Base-by-base conservation (phyloP, 2,113 vertebrate genomes). In the Dasyornis broadbenti region DNA sequence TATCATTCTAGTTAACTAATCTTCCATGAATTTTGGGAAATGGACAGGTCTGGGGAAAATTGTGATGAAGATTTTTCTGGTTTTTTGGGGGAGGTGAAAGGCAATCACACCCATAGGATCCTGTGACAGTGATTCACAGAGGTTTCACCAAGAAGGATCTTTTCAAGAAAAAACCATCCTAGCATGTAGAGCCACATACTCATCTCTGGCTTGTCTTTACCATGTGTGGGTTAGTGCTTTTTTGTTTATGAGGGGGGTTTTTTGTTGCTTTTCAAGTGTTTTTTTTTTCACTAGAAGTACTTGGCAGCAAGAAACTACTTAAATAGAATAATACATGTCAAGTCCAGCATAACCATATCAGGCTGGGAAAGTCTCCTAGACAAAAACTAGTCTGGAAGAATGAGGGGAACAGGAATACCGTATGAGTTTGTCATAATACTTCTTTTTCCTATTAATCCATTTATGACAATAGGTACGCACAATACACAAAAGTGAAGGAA, bases 161-260 rank as follows among this genome's bases (percentile, higher is more conserved):
- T 10, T 24, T 56, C 22, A 60, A 65, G 13, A 73, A 26, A 27
- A 72, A 72, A 24, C 16, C 15, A 37, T 3, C 27, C 49, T 69
- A 54, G 13, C 10, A 65, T 19, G 21, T 2, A 20, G 26, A 60
- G 28, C 5, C 28, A 73, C 22, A 40, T 44, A 22, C 13, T 45
- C 45, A 52, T 30, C 54, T 56, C 49, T 72, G 37, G 3, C 28
- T 78, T 42, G 3, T 27, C 78, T 73, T 35, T 16, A 24, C 44
- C 59, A 13, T 1, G 2, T n/a, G 4, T 52, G 26, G 1, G 4
- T 59, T 39, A 40, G 17, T 35, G 15, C 2, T 2, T 7, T 40
- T 39, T 56, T 28, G 4, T 56, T 65, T 52, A 14, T 33, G 15
- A 15, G 7, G 2, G 0, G n/a, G n/a, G n/a, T 2, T 10, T 44